These are phyloP conservation scores for Stomatorhinus ivindoensis DNA, from an alignment of 2,113 vertebrate species.

Conservation along the genomic window DNA sequence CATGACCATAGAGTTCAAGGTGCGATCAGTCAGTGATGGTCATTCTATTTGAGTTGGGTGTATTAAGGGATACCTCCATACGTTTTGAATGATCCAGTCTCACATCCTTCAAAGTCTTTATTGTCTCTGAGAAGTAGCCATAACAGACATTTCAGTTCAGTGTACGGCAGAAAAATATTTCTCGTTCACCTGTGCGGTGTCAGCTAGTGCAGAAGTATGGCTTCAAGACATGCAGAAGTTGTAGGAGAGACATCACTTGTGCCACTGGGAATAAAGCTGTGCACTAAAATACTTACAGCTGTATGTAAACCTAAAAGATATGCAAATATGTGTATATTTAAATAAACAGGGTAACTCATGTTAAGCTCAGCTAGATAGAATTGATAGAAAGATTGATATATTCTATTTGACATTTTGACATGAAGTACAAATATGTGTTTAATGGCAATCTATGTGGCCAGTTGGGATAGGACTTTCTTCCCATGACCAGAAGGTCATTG, in stretches of 20 bases:
- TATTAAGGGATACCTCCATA: neutral
- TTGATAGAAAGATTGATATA: neutral
- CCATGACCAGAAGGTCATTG: neutral
- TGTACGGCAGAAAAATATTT: neutral
- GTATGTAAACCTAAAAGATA: neutral
- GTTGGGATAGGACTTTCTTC: neutral
- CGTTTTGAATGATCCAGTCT: neutral
- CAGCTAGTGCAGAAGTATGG: neutral
- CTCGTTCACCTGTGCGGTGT: neutral
- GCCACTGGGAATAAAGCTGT: neutral
- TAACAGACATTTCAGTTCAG: neutral
- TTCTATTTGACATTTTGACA: neutral
- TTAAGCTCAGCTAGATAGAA: neutral
- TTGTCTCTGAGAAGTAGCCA: neutral
- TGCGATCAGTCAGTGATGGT: neutral
- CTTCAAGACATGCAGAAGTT: neutral
- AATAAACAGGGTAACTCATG: neutral
- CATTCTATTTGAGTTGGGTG: neutral
- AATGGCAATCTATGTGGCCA: neutral
- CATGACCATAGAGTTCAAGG: neutral
- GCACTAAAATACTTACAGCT: neutral
- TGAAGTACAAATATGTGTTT: neutral
- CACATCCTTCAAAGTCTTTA: neutral
- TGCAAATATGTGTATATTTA: neutral
- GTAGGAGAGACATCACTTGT: neutral